Base-by-base conservation (phyloP, 2,888 invertebrate genomes). In the Brachyptera putata region DNA sequence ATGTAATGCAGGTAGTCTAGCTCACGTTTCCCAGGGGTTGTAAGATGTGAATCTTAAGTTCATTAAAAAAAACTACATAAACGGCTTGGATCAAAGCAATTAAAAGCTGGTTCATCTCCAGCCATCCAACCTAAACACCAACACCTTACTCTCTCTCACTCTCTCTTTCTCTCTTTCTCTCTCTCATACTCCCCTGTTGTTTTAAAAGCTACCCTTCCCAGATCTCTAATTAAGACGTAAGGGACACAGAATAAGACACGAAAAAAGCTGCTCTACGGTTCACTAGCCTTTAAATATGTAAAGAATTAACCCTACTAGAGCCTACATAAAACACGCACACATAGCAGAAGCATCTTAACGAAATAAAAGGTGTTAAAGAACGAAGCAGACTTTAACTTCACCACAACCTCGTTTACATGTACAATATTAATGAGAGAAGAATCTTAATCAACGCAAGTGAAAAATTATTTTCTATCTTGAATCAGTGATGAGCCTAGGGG, bases 31-130 rank as follows among this genome's bases (percentile, higher is more conserved):
- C 30, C 50, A 11, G 30, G 9, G 30, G 30, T 16, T 7, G 53
- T 14, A 36, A 30, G 30, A 53, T 46, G 46, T 34, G 56, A 56
- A 60, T 60, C 56, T 57, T 60, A 57, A 48, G 57, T 60, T 60
- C 60, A 60, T 60, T 60, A 60, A 60, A 60, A 58, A 60, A 60
- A 60, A 22, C 36, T 53, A 16, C 34, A 36, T 53, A 41, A 50
- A 49, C 56, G 41, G 37, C 25, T 13, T 18, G 50, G 30, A 48
- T 57, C 60, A 57, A 56, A 61, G 61, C 61, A 61, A 61, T 61
- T 61, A 61, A 61, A 61, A 57, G 46, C 43, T 61, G 58, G 37
- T 41, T 58, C 61, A 61, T 36, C 56, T 34, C 36, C 22, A 16
- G 16, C 46, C 34, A 25, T 26, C 30, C 46, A 48, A 56, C 46